Percentiles rank a stretch among this genome's conserved stretches.
Evolutionary conservation across 2,797 vertebrate genomes (phyloP).

Genomic region (Halcyon badia): DNA sequence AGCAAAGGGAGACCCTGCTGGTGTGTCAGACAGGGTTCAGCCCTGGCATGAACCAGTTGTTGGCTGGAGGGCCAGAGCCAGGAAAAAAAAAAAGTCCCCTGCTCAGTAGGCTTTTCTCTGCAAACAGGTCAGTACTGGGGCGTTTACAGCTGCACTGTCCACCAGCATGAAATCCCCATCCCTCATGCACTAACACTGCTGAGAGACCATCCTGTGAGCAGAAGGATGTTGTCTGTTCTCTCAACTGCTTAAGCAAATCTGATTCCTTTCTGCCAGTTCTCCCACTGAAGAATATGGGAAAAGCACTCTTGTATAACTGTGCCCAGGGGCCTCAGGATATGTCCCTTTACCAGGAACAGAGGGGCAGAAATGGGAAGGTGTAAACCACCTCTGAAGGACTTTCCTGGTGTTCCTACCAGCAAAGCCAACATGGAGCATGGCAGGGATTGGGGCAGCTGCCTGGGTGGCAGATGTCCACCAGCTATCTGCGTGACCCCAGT

Average conservation of each 20-base stretch:
- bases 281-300: not conserved
- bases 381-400: not conserved
- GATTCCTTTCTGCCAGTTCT: not conserved
- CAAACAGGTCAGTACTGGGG: not conserved
- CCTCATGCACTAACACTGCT: not conserved
- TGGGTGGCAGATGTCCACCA: not conserved
- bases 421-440: fast-evolving
- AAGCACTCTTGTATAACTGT: not conserved
- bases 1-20: not conserved
- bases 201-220: fast-evolving
- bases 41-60: not conserved
- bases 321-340: not conserved
- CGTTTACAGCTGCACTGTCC: fast-evolving
- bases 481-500: not conserved
- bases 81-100: not conserved
- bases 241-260: not conserved
- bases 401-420: not conserved
- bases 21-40: fast-evolving
- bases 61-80: not conserved
- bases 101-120: fast-evolving
- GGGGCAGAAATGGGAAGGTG: not conserved
- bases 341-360: not conserved
- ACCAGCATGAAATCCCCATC: not conserved
- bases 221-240: not conserved
- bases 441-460: not conserved